Base-by-base conservation (phyloP, 2,797 vertebrate genomes). In the Poeciliopsis turneri region DNA sequence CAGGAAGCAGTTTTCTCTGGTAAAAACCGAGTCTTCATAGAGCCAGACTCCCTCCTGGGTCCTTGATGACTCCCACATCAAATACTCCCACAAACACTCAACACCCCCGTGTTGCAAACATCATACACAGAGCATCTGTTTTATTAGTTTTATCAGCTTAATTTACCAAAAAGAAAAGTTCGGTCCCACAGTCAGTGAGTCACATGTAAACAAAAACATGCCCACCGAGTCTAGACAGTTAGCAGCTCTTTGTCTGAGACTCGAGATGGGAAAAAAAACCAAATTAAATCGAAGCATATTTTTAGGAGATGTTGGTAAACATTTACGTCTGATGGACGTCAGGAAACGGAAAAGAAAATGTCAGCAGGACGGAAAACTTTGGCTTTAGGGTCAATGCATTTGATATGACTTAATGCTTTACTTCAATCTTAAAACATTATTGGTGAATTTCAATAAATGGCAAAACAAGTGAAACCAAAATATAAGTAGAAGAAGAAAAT, bases 61-160 rank as follows among this genome's bases (percentile, higher is more conserved):
- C 86, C 84, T 85, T 78, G 43, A 91, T 88, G 90, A 92, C 89
- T 86, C 84, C 93, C 92, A 94, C 94, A 95, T 95, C 93, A 95
- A 93, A 94, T 89, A 86, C 81, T 84, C 11, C 73, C 64, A 82
- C 82, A 87, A 88, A 90, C 82, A 92, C 90, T 91, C 87, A 90
- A 90, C 89, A 92, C 82, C 78, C 84, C 66, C 51, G 53, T 72
- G 81, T 74, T 78, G 78, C 85, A 85, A 78, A 86, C 84, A 86
- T 84, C 81, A 82, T 46, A 73, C 81, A 83, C 76, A 76, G 69
- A 74, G 72, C 83, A 84, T 87, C 84, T 59, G 33, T 87, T 89
- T 88, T 90, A 91, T 90, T 90, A 90, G 83, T 81, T 82, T 71
- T 90, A 90, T 89, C 81, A 86, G 83, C 84, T 59, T 87, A 79